Base-by-base conservation (phyloP, 2,797 vertebrate genomes). In the Toxotes lorentzi region DNA sequence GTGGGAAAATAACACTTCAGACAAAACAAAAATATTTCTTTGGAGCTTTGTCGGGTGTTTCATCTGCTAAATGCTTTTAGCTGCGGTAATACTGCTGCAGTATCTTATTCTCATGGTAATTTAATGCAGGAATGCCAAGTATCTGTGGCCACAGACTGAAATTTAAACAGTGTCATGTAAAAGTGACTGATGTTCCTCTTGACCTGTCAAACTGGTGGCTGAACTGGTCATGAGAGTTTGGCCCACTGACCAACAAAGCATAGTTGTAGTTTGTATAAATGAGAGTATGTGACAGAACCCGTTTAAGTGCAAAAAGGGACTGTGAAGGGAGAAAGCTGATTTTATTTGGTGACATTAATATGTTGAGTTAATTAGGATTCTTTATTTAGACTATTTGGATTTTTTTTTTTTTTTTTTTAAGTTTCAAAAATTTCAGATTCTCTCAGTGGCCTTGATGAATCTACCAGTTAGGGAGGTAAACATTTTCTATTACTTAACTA, bases 91-190 rank as follows among this genome's bases (percentile, higher is more conserved):
- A 35, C 41, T 45, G 76, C 64, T 19, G 68, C 45, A 53, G 40
- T 2, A 50, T 56, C 57, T 71, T 75, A 24, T 79, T 85, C 50
- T 60, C 38, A 48, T 71, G 82, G 56, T 86, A 78, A 88, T 89
- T 78, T 64, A 70, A 88, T 86, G 76, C 87, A 80, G 82, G 87
- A 93, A 92, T 93, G 73, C 47, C 38, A 78, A 69, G 84, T 91
- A 90, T 89, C 47, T 78, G 78, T 70, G 73, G 61, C 32, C 50
- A 21, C 27, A 19, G 54, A 71, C 50, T 73, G 57, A 69, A 68
- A 84, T 75, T 77, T 60, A 81, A 88, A 83, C 58, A 35, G 65
- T 35, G 79, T 72, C 61, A 38, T 58, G 50, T 85, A 81, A 78
- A 87, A 85, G 80, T 87, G 82, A 88, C 34, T 68, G 82, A 89